Base-by-base conservation (phyloP, 2,888 invertebrate species). In the Coleophora flavipennella region DNA sequence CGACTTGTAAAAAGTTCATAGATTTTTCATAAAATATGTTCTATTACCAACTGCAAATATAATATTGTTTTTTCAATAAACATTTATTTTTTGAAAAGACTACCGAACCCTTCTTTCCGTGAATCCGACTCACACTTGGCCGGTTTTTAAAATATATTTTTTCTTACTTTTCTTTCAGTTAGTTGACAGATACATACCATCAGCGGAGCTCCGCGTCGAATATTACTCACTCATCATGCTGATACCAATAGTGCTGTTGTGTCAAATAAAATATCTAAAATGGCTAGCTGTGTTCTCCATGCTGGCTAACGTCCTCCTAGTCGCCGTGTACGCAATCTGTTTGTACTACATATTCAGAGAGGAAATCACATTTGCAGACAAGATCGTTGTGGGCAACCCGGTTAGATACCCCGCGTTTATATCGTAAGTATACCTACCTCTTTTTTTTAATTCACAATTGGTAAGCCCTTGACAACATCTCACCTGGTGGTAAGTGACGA, bases 211-310 rank as follows among this genome's bases (percentile, higher is more conserved):
- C 10, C 55, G 74, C 10, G 74, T 81, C 9, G 83, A 83, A 50
- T 79, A 81, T 44, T 85, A 85, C 45, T 77, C 81, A 33, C 59
- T 80, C 1, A 79, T 84, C 9, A 51, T 73, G 31, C 45, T 83
- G 13, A 35, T 77, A 8, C 84, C 85, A 1, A 46, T 85, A 7
- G 68, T 75, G 36, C 32, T 81, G 9, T 47, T 85, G 37, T 77
- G 75, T 27, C 85, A 85, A 56, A 89, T 95, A 40, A 86, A 92
- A 46, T 89, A 93, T 57, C 84, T 97, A 1, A 93, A 91, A 64
- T 91, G 90, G 62, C 74, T 98, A 40, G 94, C 97, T 0, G 91
- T 96, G n/a, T 93, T 96, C 62, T 97, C 97, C 0, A 81, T 92
- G 40, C 63, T 94, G 38, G 97, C 97, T n/a, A 97, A 97, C 60